Percentiles rank a stretch among this genome's conserved stretches.
Conservation (phyloP, 2,797 vertebrate species). For the Sebastolobus alascanus region DNA sequence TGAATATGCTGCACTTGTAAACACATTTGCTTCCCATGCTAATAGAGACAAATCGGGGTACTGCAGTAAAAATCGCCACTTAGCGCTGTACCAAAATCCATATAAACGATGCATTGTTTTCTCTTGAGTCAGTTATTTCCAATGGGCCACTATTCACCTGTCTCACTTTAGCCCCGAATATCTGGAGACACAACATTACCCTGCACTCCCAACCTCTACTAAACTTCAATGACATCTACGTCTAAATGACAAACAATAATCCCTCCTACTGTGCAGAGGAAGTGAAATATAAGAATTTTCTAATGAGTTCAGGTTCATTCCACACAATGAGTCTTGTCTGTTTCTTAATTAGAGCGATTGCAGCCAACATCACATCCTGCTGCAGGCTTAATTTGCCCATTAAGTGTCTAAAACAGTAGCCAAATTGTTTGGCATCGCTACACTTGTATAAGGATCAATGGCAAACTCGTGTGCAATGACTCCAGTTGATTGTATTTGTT, state of each 20-base stretch:
- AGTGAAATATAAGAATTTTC: slow-evolving; percentile 21
- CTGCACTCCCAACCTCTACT: background rate
- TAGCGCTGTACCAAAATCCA: background rate
- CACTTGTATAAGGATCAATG: slow-evolving; percentile 43
- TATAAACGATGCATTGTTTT: slow-evolving; percentile 11
- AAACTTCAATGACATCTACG: slow-evolving; percentile 1
- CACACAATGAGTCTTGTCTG: background rate
- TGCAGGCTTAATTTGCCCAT: slow-evolving; percentile 47
- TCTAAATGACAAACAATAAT: background rate
- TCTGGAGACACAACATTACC: background rate
- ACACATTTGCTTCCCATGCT: background rate
- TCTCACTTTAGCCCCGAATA: background rate
- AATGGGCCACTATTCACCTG: background rate
- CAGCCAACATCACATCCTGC: slow-evolving; percentile 14
- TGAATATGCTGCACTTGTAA: background rate
- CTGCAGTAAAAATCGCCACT: background rate
- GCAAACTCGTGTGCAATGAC: slow-evolving; percentile 26
- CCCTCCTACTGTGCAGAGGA: background rate
- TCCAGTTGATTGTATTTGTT: slow-evolving; percentile 38
- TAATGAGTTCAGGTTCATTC: slow-evolving; percentile 8
- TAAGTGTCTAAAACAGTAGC: slow-evolving; percentile 12
- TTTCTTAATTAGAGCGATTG: slow-evolving; percentile 18
- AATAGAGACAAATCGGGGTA: background rate
- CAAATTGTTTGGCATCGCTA: slow-evolving; percentile 26
- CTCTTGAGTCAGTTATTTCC: background rate